Percentiles rank a stretch among this genome's conserved stretches.
Conservation (phyloP, 2,888 invertebrate species). For the Coleophora flavipennella region DNA sequence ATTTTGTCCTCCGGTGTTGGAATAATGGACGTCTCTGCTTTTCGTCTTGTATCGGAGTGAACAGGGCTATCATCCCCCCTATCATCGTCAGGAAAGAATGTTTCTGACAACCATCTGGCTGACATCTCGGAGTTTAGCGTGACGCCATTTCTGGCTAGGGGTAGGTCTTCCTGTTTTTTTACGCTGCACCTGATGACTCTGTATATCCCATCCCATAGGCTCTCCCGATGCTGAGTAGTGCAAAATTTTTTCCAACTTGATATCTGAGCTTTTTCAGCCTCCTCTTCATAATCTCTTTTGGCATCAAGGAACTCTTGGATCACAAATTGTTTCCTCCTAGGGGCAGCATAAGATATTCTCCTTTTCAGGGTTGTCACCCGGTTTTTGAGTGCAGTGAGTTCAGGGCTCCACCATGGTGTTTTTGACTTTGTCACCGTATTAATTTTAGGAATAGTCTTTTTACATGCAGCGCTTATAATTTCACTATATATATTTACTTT, state of each 20-base stretch:
- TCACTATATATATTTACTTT: background rate
- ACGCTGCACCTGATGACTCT: background rate
- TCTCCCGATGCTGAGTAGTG: background rate
- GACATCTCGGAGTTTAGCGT: background rate
- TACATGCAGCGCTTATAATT: background rate
- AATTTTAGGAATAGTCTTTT: background rate
- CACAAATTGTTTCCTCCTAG: constrained; percentile 4
- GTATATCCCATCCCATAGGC: background rate
- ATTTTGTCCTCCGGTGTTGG: background rate
- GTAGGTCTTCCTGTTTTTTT: background rate
- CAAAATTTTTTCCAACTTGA: background rate
- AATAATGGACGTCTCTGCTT: background rate
- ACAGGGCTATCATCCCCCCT: background rate
- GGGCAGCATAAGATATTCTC: background rate
- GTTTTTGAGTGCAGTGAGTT: background rate
- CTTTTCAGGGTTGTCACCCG: background rate
- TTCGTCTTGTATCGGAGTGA: too few relatives aligned
- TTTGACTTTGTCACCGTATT: background rate
- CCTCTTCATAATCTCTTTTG: background rate
- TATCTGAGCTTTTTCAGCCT: background rate
- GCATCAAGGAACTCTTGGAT: background rate
- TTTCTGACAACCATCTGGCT: background rate
- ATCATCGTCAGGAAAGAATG: background rate
- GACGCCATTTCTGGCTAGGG: background rate
- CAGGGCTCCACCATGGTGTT: background rate